Evolutionary conservation across 2,113 vertebrate genomes (phyloP), one percentile per base, ranked within the genome.

Genomic region (Connochaetes taurinus): DNA sequence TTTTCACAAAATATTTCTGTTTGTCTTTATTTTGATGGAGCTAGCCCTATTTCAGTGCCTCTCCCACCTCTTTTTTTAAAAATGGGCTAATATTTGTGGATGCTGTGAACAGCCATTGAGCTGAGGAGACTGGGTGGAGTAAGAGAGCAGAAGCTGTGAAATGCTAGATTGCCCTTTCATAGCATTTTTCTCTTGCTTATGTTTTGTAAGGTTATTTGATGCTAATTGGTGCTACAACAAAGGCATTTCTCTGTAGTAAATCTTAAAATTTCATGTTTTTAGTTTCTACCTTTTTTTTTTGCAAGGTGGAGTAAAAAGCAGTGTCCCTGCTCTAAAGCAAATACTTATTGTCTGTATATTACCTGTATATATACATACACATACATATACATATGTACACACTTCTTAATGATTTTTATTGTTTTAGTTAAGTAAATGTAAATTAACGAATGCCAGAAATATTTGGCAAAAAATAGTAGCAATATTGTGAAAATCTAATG

Each of bases 91-190:
- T 99, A 98, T 99, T 98, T 98, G 95, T 98, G 98, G 98, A 98
- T 98, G 98, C 98, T 98, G 95, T 95, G 98, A 98, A 98, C 98
- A 98, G 98, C 98, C 98, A 98, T 99, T 98, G 98, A 99, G 98
- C 97, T 10, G 94, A 88, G 98, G 96, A 99, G 98, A 99, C 98
- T 99, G 99, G 99, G 99, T 99, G 99, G 99, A 99, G 99, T 99
- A 99, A 99, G 98, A 97, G 98, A 98, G 98, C 98, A 98, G 92
- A 99, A 99, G 98, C 98, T 98, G 98, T 96, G 98, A 99, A 99
- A 99, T 98, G 98, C 98, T 99, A 96, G 97, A 97, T 98, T 98
- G 97, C 98, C 98, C 98, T 98, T 99, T 99, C 98, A 98, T 93
- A 94, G 98, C 96, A 92, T 97, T 96, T 98, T 98, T 96, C 80